A percentile compares a stretch with the other conserved stretches of the same genome.
phyloP scores from a whole-genome alignment of 2,113 vertebrate species.

The Ranitomeya variabilis region DNA sequence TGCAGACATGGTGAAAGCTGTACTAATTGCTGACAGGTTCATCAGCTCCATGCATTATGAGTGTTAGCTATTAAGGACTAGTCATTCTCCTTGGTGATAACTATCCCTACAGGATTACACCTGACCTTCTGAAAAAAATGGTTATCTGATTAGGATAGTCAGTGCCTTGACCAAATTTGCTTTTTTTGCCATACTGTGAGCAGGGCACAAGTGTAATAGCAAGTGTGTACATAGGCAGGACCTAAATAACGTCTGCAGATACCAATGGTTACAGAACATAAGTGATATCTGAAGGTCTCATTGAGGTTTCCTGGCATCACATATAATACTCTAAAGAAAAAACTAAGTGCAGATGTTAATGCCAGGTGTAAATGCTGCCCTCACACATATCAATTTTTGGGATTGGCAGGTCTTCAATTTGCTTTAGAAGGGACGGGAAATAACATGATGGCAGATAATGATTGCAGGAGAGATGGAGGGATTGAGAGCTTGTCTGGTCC shows the following conservation, averaged over 20 bases:
- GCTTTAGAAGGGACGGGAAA: constrained; percentile 7
- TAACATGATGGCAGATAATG: constrained; percentile 51
- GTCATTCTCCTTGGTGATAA: neutral
- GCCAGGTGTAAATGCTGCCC: neutral
- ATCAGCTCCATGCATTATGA: too few relatives aligned
- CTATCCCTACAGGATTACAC: neutral
- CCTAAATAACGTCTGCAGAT: neutral
- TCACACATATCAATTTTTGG: constrained; percentile 7
- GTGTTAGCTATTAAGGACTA: neutral
- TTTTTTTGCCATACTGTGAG: neutral
- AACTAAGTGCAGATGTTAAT: neutral
- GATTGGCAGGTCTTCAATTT: constrained; percentile 43
- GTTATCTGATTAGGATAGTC: neutral
- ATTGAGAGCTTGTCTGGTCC: constrained; percentile 36
- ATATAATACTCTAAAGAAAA: neutral
- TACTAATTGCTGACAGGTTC: too few relatives aligned
- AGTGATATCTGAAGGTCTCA: too few relatives aligned
- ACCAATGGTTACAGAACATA: neutral
- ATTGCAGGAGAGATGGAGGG: constrained; percentile 48
- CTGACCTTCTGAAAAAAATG: neutral
- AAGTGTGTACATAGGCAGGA: neutral
- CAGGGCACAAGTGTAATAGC: neutral
- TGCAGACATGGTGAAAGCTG: too few relatives aligned
- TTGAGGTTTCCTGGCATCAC: neutral
- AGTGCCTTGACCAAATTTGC: neutral